Evolutionary conservation across 2,113 vertebrate species (phyloP), one percentile per base, ranked within the genome.

Genomic region (Tachysurus fulvidraco): DNA sequence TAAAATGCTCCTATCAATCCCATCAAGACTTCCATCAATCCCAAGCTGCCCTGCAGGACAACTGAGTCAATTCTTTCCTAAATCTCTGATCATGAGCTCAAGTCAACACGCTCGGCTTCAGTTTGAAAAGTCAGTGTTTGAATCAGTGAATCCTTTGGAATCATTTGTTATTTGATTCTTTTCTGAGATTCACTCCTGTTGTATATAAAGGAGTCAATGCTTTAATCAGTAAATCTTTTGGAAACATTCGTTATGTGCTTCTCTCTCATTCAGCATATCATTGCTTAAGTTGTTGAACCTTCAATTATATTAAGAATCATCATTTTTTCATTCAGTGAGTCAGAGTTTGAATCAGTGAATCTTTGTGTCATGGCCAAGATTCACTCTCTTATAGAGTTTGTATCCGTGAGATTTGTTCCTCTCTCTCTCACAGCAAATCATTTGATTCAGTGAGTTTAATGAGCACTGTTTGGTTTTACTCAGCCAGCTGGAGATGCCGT

Each of bases 1-100:
- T 71, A 55, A 41, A 65, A 55, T 3, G 25, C 41, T 84, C 80
- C 80, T 25, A 30, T 65, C 80, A 82, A 82, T 46, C 57, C 59
- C 14, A 23, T 52, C 73, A 50, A 36, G 10, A 52, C 25, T 73
- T 14, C 21, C 9, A n/a, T 82, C 59, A 64, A 65, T 82, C 36
- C 59, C 79, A 46, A 5, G 36, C 36, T 81, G 59, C 79, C 79
- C 57, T 44, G 36, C 57, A 62, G 36, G 55, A 80, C 77, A 80
- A 74, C 55, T n/a, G n/a, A 60, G 30, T 11, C 30, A 11, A 62
- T 59, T 81, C 36, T 16, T 62, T n/a, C 36, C 21, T 60, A 23
- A 62, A 81, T 7, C 55, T 50, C 21, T 0, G 17, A 62, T 81
- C 79, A 23, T 64, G 28, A 62, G 79, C 54, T 74, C 36, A 6